Base-by-base conservation (phyloP, 2,113 vertebrate species). In the Lycaon pictus region DNA sequence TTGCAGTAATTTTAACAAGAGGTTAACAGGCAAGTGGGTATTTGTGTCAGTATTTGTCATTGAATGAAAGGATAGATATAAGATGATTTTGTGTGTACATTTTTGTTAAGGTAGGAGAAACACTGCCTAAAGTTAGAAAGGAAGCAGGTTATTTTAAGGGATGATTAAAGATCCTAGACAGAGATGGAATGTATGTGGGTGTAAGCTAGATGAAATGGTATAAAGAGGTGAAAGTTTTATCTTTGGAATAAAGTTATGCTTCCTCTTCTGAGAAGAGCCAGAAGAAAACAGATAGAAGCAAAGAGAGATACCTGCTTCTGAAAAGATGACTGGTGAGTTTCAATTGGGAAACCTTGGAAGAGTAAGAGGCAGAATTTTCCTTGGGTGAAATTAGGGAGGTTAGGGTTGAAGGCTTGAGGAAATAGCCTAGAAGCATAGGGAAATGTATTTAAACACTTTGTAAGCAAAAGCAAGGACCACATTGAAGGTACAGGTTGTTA, bases 281-380 rank as follows among this genome's bases (percentile, higher is more conserved):
- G 53, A 60, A 56, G 35, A 32, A 80, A 87, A 62, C 65, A 32
- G 23, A 43, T 48, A 90, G 86, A 69, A 37, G 11, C 37, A 86
- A 77, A 88, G 89, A 89, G 13, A 77, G 65, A 48, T 51, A 35
- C 17, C 63, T 79, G 62, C 32, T 93, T 93, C 88, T 87, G 79
- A 74, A 92, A 94, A 90, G 71, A 37, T 69, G 51, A 55, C 51
- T 86, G 63, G 15, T 71, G 63, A 92, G 88, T 92, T 95, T 92
- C 63, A 74, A 5, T 22, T 51, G 29, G 37, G 74, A 92, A 85
- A 91, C 32, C 29, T 82, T 27, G 37, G 48, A 93, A 88, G 25
- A 35, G 19, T 74, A 76, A 77, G 83, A 92, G 35, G 55, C 43
- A 53, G 37, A 43, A 90, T 72, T 74, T 17, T 63, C 51, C 29